Conservation (phyloP, 2,113 vertebrate species). For the Bubo blakistoni region DNA sequence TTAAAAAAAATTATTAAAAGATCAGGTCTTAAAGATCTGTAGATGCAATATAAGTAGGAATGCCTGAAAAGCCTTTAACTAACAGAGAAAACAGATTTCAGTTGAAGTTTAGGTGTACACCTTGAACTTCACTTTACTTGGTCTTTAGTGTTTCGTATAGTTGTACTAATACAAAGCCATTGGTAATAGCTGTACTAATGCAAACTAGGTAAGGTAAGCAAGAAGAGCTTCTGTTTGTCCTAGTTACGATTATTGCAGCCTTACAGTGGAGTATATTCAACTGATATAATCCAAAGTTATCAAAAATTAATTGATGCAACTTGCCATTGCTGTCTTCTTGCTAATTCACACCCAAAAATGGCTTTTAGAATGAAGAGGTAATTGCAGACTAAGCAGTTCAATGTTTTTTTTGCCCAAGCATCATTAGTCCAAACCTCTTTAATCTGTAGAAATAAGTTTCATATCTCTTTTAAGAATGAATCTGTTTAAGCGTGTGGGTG, state of each 20-base stretch:
- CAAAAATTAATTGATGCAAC: background rate
- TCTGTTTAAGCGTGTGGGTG: background rate
- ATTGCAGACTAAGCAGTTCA: background rate
- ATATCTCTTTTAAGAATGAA: background rate
- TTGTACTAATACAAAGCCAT: background rate
- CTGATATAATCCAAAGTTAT: background rate
- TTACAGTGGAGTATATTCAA: background rate
- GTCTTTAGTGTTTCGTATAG: background rate
- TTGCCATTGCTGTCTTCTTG: background rate
- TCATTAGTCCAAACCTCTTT: background rate
- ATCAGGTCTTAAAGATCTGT: background rate
- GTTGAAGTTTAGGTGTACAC: background rate
- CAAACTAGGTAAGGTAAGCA: background rate
- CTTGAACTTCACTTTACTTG: background rate
- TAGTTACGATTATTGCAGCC: background rate
- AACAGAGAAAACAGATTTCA: background rate
- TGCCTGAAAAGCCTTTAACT: background rate
- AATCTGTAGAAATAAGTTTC: background rate
- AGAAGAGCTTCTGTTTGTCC: background rate
- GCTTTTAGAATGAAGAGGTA: background rate
- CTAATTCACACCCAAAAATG: background rate
- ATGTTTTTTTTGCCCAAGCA: background rate
- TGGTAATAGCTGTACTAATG: background rate
- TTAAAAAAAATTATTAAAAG: background rate
- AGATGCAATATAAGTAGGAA: background rate